Percentiles rank a stretch among this genome's conserved stretches.
These are phyloP conservation scores for Sternarchorhynchus goeldii DNA, from an alignment of 2,797 vertebrate species.

Conservation along the genomic window DNA sequence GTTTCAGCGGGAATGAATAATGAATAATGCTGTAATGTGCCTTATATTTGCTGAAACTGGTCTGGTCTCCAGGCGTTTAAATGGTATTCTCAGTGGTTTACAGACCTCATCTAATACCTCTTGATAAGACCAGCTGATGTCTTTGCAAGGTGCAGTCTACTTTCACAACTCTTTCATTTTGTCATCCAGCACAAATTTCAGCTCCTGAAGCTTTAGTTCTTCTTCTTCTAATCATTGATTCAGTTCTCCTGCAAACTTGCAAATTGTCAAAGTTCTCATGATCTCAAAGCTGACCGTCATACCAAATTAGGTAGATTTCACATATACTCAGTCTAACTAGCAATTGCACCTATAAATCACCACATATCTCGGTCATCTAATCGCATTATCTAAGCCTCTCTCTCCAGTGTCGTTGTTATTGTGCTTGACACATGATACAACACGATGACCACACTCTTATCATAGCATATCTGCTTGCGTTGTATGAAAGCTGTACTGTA, in stretches of 20 bases:
- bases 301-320: conserved; percentile 1
- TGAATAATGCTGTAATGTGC: no score
- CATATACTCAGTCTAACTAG: conserved; percentile 1
- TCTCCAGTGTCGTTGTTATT: not conserved
- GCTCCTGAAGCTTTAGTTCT: conserved; percentile 84
- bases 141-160: conserved; percentile 73
- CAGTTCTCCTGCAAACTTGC: conserved; percentile 72
- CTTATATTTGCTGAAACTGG: no score
- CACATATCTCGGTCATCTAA: not conserved
- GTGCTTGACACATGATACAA: not conserved
- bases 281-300: conserved; percentile 3
- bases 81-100: no score
- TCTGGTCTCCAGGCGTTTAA: no score
- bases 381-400: not conserved
- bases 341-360: not conserved
- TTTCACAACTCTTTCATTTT: conserved; percentile 78
- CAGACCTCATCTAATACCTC: not conserved
- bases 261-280: not conserved
- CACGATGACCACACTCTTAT: conserved; percentile 5
- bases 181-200: conserved; percentile 83
- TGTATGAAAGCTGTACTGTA: not conserved
- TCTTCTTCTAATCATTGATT: conserved; percentile 77
- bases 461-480: not conserved
- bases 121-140: conserved; percentile 75
- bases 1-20: no score